Conservation (phyloP, 2,113 vertebrate species). For the Forbesichthys papilliferus region DNA sequence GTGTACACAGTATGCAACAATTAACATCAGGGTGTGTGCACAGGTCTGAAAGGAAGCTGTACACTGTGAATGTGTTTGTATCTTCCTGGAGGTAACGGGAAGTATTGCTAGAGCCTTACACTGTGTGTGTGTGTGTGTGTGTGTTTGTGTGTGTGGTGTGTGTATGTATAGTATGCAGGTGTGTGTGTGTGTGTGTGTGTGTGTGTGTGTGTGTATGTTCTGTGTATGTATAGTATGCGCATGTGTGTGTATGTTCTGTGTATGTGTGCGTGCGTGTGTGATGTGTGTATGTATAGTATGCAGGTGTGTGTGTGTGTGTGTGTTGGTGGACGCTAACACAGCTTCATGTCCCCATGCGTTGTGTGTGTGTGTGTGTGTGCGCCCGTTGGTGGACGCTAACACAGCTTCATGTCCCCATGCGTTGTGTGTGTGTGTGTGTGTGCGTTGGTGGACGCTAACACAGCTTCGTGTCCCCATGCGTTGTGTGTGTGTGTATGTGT, state of each 20-base stretch:
- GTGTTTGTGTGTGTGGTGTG: neutral
- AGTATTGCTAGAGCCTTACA: no score
- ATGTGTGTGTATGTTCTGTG: no score
- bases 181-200: neutral
- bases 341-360: no score
- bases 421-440: neutral
- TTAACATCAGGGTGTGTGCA: neutral
- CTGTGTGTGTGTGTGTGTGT: neutral
- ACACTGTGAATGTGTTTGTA: constrained; percentile 2
- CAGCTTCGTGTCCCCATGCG: no score
- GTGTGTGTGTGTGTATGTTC: neutral
- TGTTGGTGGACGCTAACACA: no score
- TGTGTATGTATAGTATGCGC: no score
- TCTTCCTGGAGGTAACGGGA: neutral
- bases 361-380: neutral
- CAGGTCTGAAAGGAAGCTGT: neutral
- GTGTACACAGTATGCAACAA: neutral
- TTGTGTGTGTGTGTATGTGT: constrained; percentile 7
- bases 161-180: neutral
- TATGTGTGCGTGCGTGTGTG: no score
- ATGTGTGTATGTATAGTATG: no score
- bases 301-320: no score
- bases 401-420: no score
- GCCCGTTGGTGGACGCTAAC: no score
- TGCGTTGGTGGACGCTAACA: no score